These are phyloP conservation scores for Drosophila atripex DNA, from an alignment of 2,888 invertebrate species.

Conservation along the genomic window DNA sequence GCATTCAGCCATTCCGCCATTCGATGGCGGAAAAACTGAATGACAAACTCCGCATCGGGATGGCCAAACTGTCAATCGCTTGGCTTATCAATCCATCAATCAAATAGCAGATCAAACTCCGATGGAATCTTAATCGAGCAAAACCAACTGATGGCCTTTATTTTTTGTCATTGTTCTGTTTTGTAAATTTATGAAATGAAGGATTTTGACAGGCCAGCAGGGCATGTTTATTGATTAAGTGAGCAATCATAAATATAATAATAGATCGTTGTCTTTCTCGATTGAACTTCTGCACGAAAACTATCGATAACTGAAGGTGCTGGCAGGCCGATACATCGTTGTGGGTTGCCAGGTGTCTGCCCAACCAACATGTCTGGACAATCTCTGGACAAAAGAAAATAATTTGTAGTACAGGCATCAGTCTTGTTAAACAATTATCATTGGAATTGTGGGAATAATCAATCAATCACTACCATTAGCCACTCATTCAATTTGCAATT, in stretches of 20 bases:
- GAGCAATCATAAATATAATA: no score
- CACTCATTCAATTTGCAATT: conserved; percentile 17
- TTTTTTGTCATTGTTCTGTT: background rate
- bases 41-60: conserved; percentile 29
- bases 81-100: conserved; percentile 43
- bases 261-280: no score
- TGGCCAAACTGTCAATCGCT: conserved; percentile 32
- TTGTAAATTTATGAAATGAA: conserved; percentile 1
- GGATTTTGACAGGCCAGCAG: no score
- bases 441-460: conserved; percentile 7
- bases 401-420: background rate
- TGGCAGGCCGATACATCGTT: no score
- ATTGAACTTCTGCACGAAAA: no score
- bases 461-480: conserved; percentile 15
- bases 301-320: no score
- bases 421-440: background rate
- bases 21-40: conserved; percentile 22
- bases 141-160: background rate
- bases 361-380: background rate
- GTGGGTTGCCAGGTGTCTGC: no score
- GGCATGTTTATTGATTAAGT: no score
- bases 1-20: conserved; percentile 29
- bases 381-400: background rate
- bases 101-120: conserved; percentile 21
- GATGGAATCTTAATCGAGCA: conserved; percentile 34